Percentiles rank a stretch among this genome's conserved stretches.
phyloP scores from a whole-genome alignment of 2,797 vertebrate genomes.

The Momotus momota region DNA sequence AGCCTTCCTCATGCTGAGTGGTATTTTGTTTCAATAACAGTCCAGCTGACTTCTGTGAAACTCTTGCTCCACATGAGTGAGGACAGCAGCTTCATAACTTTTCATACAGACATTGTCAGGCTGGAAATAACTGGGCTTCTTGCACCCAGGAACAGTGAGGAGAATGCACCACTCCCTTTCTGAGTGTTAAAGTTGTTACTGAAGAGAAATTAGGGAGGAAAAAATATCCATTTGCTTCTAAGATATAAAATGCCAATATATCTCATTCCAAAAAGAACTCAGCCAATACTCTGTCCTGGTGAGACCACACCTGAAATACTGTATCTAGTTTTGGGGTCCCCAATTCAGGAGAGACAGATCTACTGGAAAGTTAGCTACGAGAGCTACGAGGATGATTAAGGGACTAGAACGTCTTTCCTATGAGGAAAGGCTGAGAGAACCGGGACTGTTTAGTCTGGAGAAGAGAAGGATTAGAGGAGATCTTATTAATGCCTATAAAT shows the following conservation, averaged over 20 bases:
- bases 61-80: neutral
- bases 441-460: too few species aligned
- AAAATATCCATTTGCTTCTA: neutral
- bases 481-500: too few species aligned
- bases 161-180: neutral
- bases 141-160: neutral
- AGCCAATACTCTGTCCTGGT: neutral
- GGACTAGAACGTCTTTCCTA: too few species aligned
- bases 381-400: too few species aligned
- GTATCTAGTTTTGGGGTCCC: too few species aligned
- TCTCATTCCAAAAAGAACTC: neutral
- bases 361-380: too few species aligned
- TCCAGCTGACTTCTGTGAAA: neutral
- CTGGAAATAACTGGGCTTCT: neutral
- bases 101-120: neutral
- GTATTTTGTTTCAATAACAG: slow-evolving; percentile 13
- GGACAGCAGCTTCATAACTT: neutral
- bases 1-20: neutral
- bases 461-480: too few species aligned
- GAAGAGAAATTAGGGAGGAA: neutral
- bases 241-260: neutral
- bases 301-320: too few species aligned
- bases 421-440: too few species aligned
- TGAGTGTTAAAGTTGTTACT: neutral
- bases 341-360: too few species aligned